Evolutionary conservation across 2,113 vertebrate species (phyloP), one percentile per base, ranked within the genome.

Genomic region (Lepisosteus oculatus): DNA sequence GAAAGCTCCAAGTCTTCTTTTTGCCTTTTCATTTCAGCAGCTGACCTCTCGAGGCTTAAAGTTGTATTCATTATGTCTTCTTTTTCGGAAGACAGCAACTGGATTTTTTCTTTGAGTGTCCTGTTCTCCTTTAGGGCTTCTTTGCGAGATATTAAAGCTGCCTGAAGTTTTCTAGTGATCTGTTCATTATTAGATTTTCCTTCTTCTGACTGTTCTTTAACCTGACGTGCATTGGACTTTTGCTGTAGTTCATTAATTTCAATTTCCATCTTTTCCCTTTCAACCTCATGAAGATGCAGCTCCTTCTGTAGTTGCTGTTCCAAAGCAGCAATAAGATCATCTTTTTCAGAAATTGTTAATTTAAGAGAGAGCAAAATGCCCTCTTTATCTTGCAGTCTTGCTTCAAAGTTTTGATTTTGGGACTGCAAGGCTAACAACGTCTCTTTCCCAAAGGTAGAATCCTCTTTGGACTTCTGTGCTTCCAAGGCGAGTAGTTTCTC

Each of bases 111-210:
- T 72, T 92, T 94, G 0, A 95, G 83, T 2, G 69, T 63, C 14
- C 82, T 78, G 3, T 92, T 95, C 83, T 94, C 91, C 78, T 88
- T 93, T 72, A 93, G 6, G 3, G 88, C 85, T 61, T 95, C 93
- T 78, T 94, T 96, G 56, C 95, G 90, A 0, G 93, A 95, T 69
- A 95, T 85, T 68, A 96, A 85, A 70, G 95, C 94, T 0, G 94
- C 95, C 67, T 96, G 94, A 3, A 96, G 78, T 54, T 94, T 96
- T 78, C 88, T 91, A 2, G 92, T 93, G 1, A 95, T 78, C 15
- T 77, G 89, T 11, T 90, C 85, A 15, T 83, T 29, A 29, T 29
- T 89, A 76, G 78, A 69, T 77, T 80, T 88, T 47, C 78, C 70
- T 63, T 78, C 78, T 51, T 57, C 70, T 17, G 17, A 74, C 14